Base-by-base conservation (phyloP, 2,888 invertebrate genomes). In the Xylota segnis region DNA sequence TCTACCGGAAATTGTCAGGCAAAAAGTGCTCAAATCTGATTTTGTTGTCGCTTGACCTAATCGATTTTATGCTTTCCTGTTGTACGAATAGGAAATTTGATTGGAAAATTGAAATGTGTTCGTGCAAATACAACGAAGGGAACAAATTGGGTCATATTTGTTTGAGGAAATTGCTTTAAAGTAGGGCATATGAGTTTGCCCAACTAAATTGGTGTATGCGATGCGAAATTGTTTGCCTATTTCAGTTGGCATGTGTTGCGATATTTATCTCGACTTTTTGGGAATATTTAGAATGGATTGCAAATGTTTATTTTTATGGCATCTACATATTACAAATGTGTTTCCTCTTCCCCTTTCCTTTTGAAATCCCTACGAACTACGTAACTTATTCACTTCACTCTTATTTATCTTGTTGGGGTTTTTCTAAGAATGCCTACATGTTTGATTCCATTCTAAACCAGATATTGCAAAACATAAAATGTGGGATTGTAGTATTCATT, bases 21-120 rank as follows among this genome's bases (percentile, higher is more conserved):
- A 47, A 63, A 71, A 47, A 70, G 50, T 68, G 70, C n/a, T 54
- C 70, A 56, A 70, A 71, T 78, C 54, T 27, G 78, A 78, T 71
- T 63, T 54, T 47, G 63, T 45, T 78, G 78, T 37, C 70, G 63
- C 63, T 70, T 61, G 63, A 78, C 70, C 78, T 63, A 78, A 78
- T 70, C 70, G 78, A 71, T 78, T 78, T 71, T 47, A 71, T 78
- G 70, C 63, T 56, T 56, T 71, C 78, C 70, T 71, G 52, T 70
- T 61, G 61, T 47, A 16, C 54, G 70, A 61, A 29, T 34, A 37
- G 70, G 78, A 70, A 63, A 70, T 78, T 70, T 71, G 78, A 78
- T 78, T 78, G 70, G 54, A 78, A 70, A 78, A 70, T 78, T 70
- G 70, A 78, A 78, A 70, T 70, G 61, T 78, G 75, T 75, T 65